Base-by-base conservation (phyloP, 1,140 invertebrate genomes). In the Hydropsyche tenuis region DNA sequence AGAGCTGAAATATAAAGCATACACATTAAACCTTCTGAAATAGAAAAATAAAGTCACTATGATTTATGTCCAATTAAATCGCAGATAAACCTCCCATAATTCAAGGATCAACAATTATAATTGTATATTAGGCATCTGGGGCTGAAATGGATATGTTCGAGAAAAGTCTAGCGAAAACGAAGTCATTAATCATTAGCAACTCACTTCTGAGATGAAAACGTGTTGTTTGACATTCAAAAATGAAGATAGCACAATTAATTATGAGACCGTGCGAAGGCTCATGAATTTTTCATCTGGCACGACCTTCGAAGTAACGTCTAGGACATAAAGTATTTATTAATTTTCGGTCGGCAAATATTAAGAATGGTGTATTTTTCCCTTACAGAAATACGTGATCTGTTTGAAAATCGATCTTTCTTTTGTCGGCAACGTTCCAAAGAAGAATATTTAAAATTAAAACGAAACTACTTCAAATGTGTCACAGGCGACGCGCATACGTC, bases 41-140 rank as follows among this genome's bases (percentile, higher is more conserved):
- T 37, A 37, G 9, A 4, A 37, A 37, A 4, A 37, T 37, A 4
- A n/a, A n/a, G n/a, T n/a, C n/a, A n/a, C 9, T 60, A 25, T 60
- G 56, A 60, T 60, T 60, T 60, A 60, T 60, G 56, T 60, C 56
- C 56, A 60, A 60, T 60, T 60, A 60, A 60, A 60, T 60, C 56
- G 12, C 22, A 23, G 56, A 60, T 60, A 60, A 60, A 25, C 18
- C 56, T 25, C 23, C 25, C 56, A 60, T 60, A 60, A 60, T 60
- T 60, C 56, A 60, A 53, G 48, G 56, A 60, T 60, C 22, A 60
- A 60, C 56, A 25, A 60, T 60, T 60, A 27, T 25, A 60, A 60
- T 60, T 60, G 56, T 25, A 25, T 22, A 22, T 22, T 60, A 60
- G 11, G 11, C 45, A 14, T 48, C 11, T 48, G 16, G 16, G 3